Evolutionary conservation across 2,888 invertebrate species (phyloP).

Genomic region (Apodemia hepburni): DNA sequence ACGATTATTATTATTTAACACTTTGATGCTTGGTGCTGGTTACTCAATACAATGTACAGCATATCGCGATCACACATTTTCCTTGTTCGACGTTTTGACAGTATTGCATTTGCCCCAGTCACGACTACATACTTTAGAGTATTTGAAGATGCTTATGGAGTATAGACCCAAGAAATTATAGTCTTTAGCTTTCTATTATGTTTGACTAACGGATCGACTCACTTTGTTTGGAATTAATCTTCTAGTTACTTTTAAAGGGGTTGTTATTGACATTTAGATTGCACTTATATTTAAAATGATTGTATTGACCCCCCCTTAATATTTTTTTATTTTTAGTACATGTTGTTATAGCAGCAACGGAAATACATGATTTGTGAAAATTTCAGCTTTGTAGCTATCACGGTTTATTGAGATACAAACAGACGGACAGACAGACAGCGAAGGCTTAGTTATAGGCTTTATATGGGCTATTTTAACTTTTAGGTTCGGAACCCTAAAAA

Average conservation of each 20-base stretch:
- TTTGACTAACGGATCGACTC: slow-evolving; percentile 1
- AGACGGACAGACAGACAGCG: too few species aligned
- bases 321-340: too few species aligned
- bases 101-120: neutral
- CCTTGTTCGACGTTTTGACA: neutral
- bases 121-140: neutral
- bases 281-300: neutral
- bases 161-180: slow-evolving; percentile 11
- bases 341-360: neutral
- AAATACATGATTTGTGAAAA: too few species aligned
- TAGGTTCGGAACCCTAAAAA: too few species aligned
- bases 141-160: slow-evolving; percentile 2
- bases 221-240: slow-evolving; percentile 1
- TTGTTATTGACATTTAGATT: neutral
- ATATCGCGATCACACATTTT: neutral
- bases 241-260: neutral
- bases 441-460: too few species aligned
- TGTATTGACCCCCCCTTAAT: too few species aligned
- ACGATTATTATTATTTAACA: too few species aligned
- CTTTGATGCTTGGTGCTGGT: too few species aligned
- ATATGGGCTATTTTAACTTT: too few species aligned
- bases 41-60: neutral
- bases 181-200: slow-evolving; percentile 4
- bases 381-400: too few species aligned
- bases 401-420: too few species aligned